Evolutionary conservation across 37 sponge, comb jelly and placozoan genomes (phyloP).

Genomic region (Spongia lamella): DNA sequence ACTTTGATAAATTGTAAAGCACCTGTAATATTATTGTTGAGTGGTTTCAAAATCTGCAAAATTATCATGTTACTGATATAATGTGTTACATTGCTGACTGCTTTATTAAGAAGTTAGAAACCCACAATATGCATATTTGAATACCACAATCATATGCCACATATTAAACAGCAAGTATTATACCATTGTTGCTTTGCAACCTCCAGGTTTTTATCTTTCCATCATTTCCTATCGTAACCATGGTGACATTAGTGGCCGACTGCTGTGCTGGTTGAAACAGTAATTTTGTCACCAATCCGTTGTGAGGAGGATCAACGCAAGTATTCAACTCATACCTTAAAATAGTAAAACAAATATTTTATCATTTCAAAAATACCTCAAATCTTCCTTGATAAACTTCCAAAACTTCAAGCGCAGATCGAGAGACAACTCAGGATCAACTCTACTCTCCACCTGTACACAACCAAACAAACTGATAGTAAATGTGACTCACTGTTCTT

Average conservation of each 20-base stretch:
- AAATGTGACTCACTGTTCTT: slow-evolving; percentile 6
- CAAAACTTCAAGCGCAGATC: slow-evolving; percentile 84
- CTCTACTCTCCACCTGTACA: slow-evolving; percentile 72
- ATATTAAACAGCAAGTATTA: no score
- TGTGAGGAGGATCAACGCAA: slow-evolving; percentile 81
- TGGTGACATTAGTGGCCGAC: not conserved
- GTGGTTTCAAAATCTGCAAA: no score
- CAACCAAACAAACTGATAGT: not conserved
- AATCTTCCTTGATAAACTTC: slow-evolving; percentile 30
- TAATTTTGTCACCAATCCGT: slow-evolving; percentile 50
- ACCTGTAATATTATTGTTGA: no score
- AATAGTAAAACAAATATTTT: not conserved
- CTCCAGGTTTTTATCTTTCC: slow-evolving; percentile 75
- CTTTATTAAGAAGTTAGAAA: no score
- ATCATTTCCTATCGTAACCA: slow-evolving; percentile 64
- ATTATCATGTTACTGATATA: no score
- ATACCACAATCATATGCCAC: no score
- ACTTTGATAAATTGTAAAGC: no score
- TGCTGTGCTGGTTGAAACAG: slow-evolving; percentile 47
- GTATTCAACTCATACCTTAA: slow-evolving; percentile 70
- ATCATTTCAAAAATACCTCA: slow-evolving; percentile 33
- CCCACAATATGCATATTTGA: no score
- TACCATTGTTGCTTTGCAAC: not conserved
- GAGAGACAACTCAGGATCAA: slow-evolving; percentile 49
- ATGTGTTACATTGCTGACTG: no score